Conservation (phyloP, 2,888 invertebrate species). For the Nemoura dubitans region DNA sequence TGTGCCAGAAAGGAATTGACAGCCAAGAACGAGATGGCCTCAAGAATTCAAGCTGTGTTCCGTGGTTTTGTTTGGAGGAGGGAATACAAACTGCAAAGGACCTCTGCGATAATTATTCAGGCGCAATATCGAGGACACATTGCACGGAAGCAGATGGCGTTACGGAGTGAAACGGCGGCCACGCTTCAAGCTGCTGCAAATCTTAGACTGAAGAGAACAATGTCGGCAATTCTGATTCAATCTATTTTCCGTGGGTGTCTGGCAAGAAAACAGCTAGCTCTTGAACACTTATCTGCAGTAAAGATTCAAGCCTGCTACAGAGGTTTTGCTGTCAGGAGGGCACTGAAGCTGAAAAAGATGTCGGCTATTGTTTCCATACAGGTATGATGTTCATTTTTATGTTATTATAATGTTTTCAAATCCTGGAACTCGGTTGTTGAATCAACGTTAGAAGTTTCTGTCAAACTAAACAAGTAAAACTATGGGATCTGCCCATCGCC, state of each 20-base stretch:
- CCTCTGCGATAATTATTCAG: constrained; percentile 50
- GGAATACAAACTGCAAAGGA: constrained; percentile 45
- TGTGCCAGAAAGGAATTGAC: constrained; percentile 19
- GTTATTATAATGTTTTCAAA: too few species aligned
- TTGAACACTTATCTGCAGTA: not conserved
- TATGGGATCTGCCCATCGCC: too few species aligned
- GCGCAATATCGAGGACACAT: constrained; percentile 23
- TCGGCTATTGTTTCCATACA: not conserved
- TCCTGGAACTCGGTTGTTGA: too few species aligned
- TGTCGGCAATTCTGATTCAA: constrained; percentile 7
- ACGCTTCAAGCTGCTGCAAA: too few species aligned
- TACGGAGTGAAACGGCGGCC: too few species aligned
- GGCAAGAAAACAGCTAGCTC: not conserved
- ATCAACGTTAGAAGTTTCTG: too few species aligned
- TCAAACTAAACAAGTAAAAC: too few species aligned
- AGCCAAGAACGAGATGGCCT: constrained; percentile 50
- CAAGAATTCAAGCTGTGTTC: not conserved
- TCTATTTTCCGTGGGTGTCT: constrained; percentile 8
- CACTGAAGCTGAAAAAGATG: not conserved
- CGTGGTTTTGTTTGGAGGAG: constrained; percentile 44
- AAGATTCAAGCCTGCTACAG: not conserved
- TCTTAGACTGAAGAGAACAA: not conserved
- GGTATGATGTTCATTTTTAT: not conserved
- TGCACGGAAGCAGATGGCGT: not conserved
- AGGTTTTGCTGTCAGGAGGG: not conserved